Conservation (phyloP, 2,797 vertebrate species). For the Acanthornis magna region DNA sequence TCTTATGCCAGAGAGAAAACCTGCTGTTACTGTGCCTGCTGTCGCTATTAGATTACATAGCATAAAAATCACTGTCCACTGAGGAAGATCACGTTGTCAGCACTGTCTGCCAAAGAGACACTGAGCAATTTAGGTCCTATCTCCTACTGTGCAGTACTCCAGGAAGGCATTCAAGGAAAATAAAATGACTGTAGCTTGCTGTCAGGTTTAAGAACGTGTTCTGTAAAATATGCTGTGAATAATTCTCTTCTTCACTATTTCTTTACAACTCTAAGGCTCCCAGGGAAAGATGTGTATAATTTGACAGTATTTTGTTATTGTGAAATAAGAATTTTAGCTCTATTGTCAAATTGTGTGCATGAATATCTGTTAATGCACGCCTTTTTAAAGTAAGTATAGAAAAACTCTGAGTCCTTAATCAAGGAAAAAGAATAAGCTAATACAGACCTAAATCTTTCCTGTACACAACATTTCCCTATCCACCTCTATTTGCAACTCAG, state of each 20-base stretch:
- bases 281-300: neutral
- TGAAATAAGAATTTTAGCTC: neutral
- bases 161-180: constrained; percentile 20
- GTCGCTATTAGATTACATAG: constrained; percentile 34
- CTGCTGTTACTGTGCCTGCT: neutral
- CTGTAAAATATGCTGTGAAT: constrained; percentile 16
- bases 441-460: neutral
- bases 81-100: neutral
- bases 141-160: constrained; percentile 22
- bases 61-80: constrained; percentile 51
- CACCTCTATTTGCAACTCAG: neutral
- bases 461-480: neutral
- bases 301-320: neutral
- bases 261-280: neutral
- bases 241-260: constrained; percentile 12
- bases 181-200: constrained; percentile 9
- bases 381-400: neutral
- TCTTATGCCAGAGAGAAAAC: neutral
- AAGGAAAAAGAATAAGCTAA: neutral
- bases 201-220: constrained; percentile 31
- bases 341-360: neutral
- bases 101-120: constrained; percentile 10
- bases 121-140: constrained; percentile 1
- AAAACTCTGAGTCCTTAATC: neutral
- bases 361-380: neutral